These are phyloP conservation scores for Platyscapa corneri DNA, from an alignment of 1,140 invertebrate genomes.

Conservation along the genomic window DNA sequence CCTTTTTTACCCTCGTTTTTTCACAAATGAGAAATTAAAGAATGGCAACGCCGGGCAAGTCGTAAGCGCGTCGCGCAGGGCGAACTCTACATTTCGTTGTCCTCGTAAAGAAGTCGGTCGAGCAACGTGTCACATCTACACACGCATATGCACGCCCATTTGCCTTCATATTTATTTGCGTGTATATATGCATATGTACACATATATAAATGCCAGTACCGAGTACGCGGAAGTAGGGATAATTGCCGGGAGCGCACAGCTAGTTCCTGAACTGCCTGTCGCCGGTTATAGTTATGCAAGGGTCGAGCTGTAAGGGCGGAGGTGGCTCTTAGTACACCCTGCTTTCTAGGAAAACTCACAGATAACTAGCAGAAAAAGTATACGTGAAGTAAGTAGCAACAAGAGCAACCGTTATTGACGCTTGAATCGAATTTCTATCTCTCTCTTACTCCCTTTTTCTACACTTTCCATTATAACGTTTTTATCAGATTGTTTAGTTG, in stretches of 20 bases:
- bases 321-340: background rate
- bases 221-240: constrained; percentile 47
- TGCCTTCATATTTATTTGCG: too few relatives aligned
- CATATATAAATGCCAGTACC: background rate
- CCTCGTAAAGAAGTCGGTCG: constrained; percentile 46
- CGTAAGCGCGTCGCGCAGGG: too few relatives aligned
- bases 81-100: constrained; percentile 48
- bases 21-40: constrained; percentile 42
- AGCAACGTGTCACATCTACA: background rate
- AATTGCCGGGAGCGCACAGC: constrained; percentile 42
- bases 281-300: constrained; percentile 41
- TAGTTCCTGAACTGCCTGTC: constrained; percentile 35
- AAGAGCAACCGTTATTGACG: constrained; percentile 3
- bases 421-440: background rate
- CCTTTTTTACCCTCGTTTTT: background rate
- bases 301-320: constrained; percentile 2
- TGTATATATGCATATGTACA: too few relatives aligned
- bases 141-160: background rate
- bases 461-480: background rate
- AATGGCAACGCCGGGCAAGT: constrained; percentile 37
- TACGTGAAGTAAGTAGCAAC: background rate
- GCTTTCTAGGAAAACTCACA: constrained; percentile 27
- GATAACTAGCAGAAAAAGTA: constrained; percentile 15
- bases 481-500: background rate
- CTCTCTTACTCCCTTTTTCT: background rate